A percentile compares a stretch with the other conserved stretches of the same genome.
These are phyloP conservation scores for Drosophila parvula DNA, from an alignment of 1,140 invertebrate genomes.

Conservation along the genomic window DNA sequence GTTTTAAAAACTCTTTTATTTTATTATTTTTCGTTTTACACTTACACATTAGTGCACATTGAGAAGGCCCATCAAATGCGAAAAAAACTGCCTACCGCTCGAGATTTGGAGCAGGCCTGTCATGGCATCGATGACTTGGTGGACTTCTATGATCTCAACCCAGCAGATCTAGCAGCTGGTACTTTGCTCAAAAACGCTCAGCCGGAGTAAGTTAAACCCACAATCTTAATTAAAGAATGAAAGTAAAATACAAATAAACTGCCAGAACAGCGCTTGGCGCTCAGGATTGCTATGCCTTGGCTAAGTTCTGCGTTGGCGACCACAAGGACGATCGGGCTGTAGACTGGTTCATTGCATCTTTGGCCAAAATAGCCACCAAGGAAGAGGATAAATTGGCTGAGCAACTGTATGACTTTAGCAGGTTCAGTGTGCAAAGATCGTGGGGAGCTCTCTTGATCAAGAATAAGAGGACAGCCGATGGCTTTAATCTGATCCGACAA, in stretches of 20 bases:
- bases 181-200: constrained; percentile 2
- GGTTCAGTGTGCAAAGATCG: neutral
- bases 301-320: constrained; percentile 5
- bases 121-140: constrained; percentile 23
- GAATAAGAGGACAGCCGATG: neutral
- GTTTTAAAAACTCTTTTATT: neutral
- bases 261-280: constrained; percentile 17
- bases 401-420: neutral
- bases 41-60: constrained; percentile 10
- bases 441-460: neutral
- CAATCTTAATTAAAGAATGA: neutral
- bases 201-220: constrained; percentile 8
- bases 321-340: constrained; percentile 8
- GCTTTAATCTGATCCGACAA: neutral
- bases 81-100: constrained; percentile 14
- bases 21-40: neutral
- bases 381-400: neutral
- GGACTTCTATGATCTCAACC: constrained; percentile 18
- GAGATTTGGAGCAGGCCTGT: constrained; percentile 30
- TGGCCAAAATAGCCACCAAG: neutral
- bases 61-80: constrained; percentile 14
- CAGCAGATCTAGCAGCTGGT: constrained; percentile 26
- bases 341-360: constrained; percentile 32
- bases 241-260: neutral
- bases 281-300: constrained; percentile 38